Evolutionary conservation across 2,797 vertebrate species (phyloP).

Genomic region (Falco concolor): DNA sequence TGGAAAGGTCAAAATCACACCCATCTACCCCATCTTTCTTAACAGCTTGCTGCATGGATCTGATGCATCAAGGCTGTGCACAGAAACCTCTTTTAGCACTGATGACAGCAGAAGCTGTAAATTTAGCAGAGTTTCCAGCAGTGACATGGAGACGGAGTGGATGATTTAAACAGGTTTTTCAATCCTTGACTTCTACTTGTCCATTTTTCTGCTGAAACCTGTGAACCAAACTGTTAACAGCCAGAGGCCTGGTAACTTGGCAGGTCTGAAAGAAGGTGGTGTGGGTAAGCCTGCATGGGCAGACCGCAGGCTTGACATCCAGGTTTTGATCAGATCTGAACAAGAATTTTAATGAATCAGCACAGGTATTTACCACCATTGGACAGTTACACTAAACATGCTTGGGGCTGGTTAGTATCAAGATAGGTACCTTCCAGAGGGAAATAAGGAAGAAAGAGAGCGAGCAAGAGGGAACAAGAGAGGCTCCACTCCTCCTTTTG

Average conservation of each 20-base stretch:
- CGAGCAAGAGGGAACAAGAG: neutral
- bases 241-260: constrained; percentile 19
- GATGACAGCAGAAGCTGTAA: constrained; percentile 40
- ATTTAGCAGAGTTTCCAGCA: constrained; percentile 45
- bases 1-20: constrained; percentile 30
- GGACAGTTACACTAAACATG: constrained; percentile 36
- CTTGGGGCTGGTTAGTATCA: constrained; percentile 28
- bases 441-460: constrained; percentile 2
- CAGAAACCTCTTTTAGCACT: constrained; percentile 23
- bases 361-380: neutral
- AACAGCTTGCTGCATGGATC: constrained; percentile 30
- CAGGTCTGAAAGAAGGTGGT: constrained; percentile 12
- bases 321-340: constrained; percentile 42
- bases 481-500: neutral
- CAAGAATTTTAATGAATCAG: constrained; percentile 49
- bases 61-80: neutral
- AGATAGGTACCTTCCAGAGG: neutral
- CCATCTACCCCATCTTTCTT: neutral
- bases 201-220: constrained; percentile 36
- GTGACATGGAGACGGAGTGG: neutral
- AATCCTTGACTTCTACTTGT: neutral
- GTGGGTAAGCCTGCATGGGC: constrained; percentile 19
- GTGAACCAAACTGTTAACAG: constrained; percentile 17
- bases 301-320: constrained; percentile 11
- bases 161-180: constrained; percentile 17